A percentile compares a stretch with the other conserved stretches of the same genome.
phyloP scores from a whole-genome alignment of 37 sponge, comb jelly and placozoan genomes.

The Agelas oroides region DNA sequence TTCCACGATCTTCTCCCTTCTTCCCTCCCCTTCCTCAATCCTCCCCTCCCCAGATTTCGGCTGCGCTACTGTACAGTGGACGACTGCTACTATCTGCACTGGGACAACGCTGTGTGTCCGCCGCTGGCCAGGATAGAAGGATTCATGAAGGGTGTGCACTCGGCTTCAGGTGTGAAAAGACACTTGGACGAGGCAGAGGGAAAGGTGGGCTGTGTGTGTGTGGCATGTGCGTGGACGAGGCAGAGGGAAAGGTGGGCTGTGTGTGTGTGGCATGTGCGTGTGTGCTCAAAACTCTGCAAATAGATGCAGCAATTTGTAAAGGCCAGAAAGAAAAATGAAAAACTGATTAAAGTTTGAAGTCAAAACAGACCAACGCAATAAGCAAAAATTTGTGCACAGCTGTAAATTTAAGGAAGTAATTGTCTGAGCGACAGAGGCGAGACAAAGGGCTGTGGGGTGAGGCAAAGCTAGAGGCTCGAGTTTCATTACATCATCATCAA shows the following conservation, averaged over 20 bases:
- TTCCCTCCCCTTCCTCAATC: too few species aligned
- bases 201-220: conserved; percentile 33
- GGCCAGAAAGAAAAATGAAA: background rate
- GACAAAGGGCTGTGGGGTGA: too few species aligned
- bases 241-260: conserved; percentile 33
- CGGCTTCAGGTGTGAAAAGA: conserved; percentile 33
- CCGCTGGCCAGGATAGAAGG: conserved; percentile 57
- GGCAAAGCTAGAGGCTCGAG: too few species aligned
- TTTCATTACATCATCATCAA: too few species aligned
- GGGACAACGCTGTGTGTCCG: conserved; percentile 67
- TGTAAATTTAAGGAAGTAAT: too few species aligned
- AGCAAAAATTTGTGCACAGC: too few species aligned
- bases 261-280: background rate
- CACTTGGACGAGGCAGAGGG: conserved; percentile 12
- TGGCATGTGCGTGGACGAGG: conserved; percentile 2
- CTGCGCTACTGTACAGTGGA: conserved; percentile 50
- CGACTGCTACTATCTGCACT: conserved; percentile 76
- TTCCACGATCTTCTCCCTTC: too few species aligned
- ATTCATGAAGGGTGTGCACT: conserved; percentile 23
- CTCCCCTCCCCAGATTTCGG: conserved; percentile 58
- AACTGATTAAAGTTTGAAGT: too few species aligned
- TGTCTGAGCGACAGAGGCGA: too few species aligned
- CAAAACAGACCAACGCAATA: too few species aligned
- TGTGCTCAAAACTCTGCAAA: background rate
- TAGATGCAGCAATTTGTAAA: background rate